Base-by-base conservation (phyloP, 35 echinoderm and acorn worm species). In the Antedon bifida region DNA sequence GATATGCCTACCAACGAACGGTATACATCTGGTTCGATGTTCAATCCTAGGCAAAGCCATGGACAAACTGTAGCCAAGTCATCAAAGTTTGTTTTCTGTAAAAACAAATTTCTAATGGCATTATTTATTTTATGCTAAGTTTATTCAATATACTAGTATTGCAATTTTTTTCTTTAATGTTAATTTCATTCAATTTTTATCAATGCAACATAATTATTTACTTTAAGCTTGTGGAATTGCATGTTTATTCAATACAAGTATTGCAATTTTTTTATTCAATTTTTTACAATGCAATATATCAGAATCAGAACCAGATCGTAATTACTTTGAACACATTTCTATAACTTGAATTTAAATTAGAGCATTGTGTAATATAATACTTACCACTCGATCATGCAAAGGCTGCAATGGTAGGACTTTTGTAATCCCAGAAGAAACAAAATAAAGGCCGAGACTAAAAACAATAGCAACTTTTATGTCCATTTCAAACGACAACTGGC, bases 21-120 rank as follows among this genome's bases (percentile, higher is more conserved):
- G 56, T 90, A 94, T 82, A 94, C 45, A 33, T 88, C 88, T 5
- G 91, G 75, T 29, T 88, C 32, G n/a, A 82, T 84, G 29, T 89
- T 35, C 39, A 90, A 78, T 29, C 91, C 91, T 0, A 89, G 34
- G 23, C 74, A 77, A 30, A 79, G 74, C 39, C 89, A 82, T 28
- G 91, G 91, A 84, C 89, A 94, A 31, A 94, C 91, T 33, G 5
- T 17, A 7, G 81, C 73, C 38, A 82, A 90, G 23, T 85, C 30
- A 78, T 85, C 34, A 39, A 90, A 86, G 31, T 74, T 35, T 17
- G 88, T 85, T 26, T 73, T 64, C 88, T 90, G 46, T 19, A 78
- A 35, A 85, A 34, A 81, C 32, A 35, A 79, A 64, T 28, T 0
- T 73, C 12, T 16, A 19, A 64, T 2, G 5, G 51, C 19, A 64